Evolutionary conservation across 37 sponge, comb jelly and placozoan species (phyloP).

Genomic region (Petrosia ficiformis): DNA sequence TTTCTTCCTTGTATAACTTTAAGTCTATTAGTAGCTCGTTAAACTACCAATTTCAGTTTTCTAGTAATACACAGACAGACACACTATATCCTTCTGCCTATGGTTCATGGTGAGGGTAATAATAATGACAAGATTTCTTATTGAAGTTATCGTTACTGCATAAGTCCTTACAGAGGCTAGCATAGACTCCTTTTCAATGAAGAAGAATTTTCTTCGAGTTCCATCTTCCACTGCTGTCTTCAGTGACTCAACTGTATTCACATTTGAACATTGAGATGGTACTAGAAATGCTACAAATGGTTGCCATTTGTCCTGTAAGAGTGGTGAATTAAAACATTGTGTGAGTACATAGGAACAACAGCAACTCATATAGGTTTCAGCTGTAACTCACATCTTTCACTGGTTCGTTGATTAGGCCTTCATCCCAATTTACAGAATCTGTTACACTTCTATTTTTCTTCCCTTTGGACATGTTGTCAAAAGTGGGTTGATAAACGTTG

Average conservation of each 20-base stretch:
- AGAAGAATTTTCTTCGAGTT: constrained; percentile 25
- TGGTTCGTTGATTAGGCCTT: constrained; percentile 20
- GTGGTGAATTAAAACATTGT: too few relatives aligned
- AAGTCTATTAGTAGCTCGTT: too few relatives aligned
- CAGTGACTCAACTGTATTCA: constrained; percentile 20
- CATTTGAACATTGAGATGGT: constrained; percentile 5
- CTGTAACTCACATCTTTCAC: constrained; percentile 18
- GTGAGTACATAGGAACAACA: too few relatives aligned
- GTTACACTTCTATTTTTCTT: constrained; percentile 22
- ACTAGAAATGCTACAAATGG: constrained; percentile 44
- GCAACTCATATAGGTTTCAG: background rate
- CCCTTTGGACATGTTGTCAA: constrained; percentile 40
- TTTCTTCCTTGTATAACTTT: too few relatives aligned
- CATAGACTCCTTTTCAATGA: constrained; percentile 27
- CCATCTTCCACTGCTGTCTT: constrained; percentile 8
- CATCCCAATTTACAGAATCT: constrained; percentile 33
- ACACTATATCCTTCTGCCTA: too few relatives aligned
- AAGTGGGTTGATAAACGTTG: too few relatives aligned
- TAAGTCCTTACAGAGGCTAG: constrained; percentile 25
- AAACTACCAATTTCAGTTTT: too few relatives aligned
- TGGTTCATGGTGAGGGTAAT: too few relatives aligned
- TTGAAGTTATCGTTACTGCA: background rate
- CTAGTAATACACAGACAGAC: too few relatives aligned
- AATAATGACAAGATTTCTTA: background rate
- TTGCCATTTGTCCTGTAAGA: constrained; percentile 55